These are phyloP conservation scores for Pammene aurita DNA, from an alignment of 2,888 invertebrate genomes.

Conservation along the genomic window DNA sequence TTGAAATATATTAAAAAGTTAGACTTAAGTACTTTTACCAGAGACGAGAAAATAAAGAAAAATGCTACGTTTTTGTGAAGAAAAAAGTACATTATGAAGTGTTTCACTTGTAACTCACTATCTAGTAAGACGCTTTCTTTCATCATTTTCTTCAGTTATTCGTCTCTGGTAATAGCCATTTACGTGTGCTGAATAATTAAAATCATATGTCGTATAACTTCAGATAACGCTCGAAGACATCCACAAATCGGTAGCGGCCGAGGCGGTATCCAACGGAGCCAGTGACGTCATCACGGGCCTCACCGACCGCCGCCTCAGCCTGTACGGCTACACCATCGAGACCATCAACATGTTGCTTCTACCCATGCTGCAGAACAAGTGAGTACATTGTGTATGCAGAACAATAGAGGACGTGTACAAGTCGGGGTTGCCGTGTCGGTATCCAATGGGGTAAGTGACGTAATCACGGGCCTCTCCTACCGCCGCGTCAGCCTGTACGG, in stretches of 20 bases:
- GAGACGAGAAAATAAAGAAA: too few species aligned
- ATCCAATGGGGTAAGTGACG: too few species aligned
- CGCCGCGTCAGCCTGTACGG: too few species aligned
- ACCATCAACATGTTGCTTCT: constrained; percentile 96
- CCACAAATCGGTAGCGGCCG: constrained; percentile 76
- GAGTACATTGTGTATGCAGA: constrained; percentile 54
- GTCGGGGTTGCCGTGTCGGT: too few species aligned
- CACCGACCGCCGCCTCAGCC: constrained; percentile 91
- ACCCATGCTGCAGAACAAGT: constrained; percentile 98
- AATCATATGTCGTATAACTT: constrained; percentile 27
- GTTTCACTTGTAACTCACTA: background rate
- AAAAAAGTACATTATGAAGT: too few species aligned
- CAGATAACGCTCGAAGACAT: constrained; percentile 94
- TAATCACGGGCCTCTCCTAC: too few species aligned
- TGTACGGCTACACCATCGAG: constrained; percentile 97
- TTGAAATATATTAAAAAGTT: too few species aligned
- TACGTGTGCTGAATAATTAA: background rate
- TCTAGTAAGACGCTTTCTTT: background rate
- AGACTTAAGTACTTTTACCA: too few species aligned
- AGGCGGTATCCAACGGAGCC: constrained; percentile 56
- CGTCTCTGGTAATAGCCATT: background rate
- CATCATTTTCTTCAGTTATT: background rate
- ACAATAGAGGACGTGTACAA: too few species aligned
- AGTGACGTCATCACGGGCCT: constrained; percentile 81
- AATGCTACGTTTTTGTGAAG: too few species aligned